Evolutionary conservation across 2,113 vertebrate genomes (phyloP), one percentile per base, ranked within the genome.

Genomic region (Saguinus midas): DNA sequence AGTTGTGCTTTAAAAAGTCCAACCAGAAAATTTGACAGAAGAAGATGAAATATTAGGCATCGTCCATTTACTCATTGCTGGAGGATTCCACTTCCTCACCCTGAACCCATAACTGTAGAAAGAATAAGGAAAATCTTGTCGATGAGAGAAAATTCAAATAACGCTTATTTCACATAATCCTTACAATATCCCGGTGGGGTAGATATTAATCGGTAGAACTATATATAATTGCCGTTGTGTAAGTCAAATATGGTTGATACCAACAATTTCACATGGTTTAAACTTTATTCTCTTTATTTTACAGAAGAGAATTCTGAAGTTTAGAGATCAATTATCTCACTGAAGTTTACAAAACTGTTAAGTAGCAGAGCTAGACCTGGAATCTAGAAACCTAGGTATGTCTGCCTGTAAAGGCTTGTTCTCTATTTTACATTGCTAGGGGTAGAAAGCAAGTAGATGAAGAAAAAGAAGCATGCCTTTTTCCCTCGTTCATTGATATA

Each of bases 111-210:
- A 79, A 78, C 29, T 58, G 27, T n/a, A 86, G 66, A 92, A 79
- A 82, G 23, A 96, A 72, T 81, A 78, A 93, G 48, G 32, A 58
- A 93, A 94, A 82, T 91, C 37, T 89, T 87, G 16, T 25, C 72
- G n/a, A 70, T 84, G 66, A 90, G 48, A 82, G 58, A 96, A 90
- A 92, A 90, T 89, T 89, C 64, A 90, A 96, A 68, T 84, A 94
- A 92, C 75, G n/a, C 43, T 81, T 81, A 85, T 88, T 27, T 40
- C 7, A 21, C 12, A 40, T 37, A 87, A 81, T 88, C 66, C 37
- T 94, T 58, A 93, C 35, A 92, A 85, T 3, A 85, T 18, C 12
- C n/a, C 40, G 5, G 37, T 25, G 3, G 27, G 16, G 21, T 27
- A 93, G 17, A 57, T 93, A 70, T 58, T 68, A 82, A 58, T 79